Conservation (phyloP, 2,888 invertebrate species). For the Rambutsinella grinnellia region DNA sequence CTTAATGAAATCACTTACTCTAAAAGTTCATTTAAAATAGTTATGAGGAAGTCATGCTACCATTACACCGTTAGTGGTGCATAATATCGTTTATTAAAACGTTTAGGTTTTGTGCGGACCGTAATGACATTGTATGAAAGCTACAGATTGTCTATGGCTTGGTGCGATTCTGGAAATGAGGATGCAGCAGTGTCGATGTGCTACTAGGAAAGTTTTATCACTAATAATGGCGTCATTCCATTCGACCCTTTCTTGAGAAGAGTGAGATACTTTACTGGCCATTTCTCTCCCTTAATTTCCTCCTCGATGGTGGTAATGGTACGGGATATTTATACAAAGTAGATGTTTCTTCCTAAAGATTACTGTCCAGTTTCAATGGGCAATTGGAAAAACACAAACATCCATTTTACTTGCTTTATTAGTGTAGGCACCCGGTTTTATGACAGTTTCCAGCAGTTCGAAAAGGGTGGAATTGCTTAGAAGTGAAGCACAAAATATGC, state of each 20-base stretch:
- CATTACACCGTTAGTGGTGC: not conserved
- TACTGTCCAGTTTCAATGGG: not conserved
- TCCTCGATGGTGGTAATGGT: not conserved
- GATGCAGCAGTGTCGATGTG: no score
- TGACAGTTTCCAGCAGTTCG: not conserved
- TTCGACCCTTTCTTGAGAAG: no score
- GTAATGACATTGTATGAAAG: no score
- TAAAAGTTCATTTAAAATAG: not conserved
- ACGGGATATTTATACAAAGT: no score
- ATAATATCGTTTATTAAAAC: not conserved
- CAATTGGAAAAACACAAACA: not conserved
- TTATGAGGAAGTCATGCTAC: not conserved
- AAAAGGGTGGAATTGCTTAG: not conserved
- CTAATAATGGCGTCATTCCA: no score
- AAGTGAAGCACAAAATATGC: not conserved
- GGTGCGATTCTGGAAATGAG: no score
- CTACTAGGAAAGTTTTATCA: no score
- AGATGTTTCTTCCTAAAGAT: no score
- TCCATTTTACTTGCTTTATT: no score
- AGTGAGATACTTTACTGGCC: constrained; percentile 26
- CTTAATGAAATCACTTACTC: constrained; percentile 21
- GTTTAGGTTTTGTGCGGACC: no score
- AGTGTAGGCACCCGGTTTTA: no score
- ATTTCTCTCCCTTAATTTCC: constrained; percentile 28
- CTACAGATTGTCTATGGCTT: no score